Evolutionary conservation across 1,140 invertebrate genomes (phyloP), one percentile per base, ranked within the genome.

Genomic region (Psix sp.): DNA sequence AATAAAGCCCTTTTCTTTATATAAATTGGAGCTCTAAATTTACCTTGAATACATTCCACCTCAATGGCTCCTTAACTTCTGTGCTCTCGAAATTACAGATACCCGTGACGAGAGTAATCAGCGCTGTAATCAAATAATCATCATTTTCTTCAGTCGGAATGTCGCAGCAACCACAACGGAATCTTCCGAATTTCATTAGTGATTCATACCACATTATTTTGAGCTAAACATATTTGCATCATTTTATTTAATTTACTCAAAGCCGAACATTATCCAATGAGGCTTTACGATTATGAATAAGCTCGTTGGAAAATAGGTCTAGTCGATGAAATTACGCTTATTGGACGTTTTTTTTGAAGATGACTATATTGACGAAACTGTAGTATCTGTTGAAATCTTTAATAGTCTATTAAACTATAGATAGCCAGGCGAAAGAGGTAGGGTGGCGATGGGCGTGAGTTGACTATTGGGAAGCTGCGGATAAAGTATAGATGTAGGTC

Each of bases 401-500:
- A 45, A 36, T 57, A 59, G 33, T 56, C 39, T 43, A 56, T 56
- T 33, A 56, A 56, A n/a, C 38, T 56, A 56, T 56, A 33, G 39
- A 35, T 35, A 14, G 31, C 11, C 26, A 40, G 21, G 31, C 26
- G 29, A 54, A 54, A 16, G 11, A 10, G 3, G 16, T 16, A n/a
- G n/a, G 15, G 18, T 10, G 33, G 33, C 2, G 13, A 10, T 16
- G 48, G 33, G 33, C 33, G 21, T 16, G 18, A 17, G 20, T 40
- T 29, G 49, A 40, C n/a, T 54, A 54, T 40, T 33, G 35, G 46
- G 18, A 16, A 21, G 16, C 36, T 42, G 38, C 35, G 39, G 29
- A 42, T 62, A 56, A 63, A 65, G 52, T 65, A 60, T 60, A 73
- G 52, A 65, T 52, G 35, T 52, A 59, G 54, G 70, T 73, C 60